These are phyloP conservation scores for Ageneiosus marmoratus DNA, from an alignment of 2,113 vertebrate genomes.

Conservation along the genomic window DNA sequence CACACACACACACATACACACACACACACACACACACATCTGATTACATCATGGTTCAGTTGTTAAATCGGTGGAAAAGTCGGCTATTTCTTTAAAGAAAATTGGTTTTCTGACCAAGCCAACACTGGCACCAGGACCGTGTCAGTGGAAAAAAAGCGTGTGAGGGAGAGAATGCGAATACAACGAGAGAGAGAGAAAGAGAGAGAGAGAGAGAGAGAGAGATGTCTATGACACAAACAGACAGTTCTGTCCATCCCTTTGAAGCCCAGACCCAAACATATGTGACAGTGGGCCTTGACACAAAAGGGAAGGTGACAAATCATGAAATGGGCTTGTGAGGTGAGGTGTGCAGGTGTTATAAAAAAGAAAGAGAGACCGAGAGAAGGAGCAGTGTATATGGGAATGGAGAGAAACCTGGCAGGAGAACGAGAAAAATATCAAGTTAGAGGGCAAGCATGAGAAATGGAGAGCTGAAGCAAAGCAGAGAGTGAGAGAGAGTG, in stretches of 20 bases:
- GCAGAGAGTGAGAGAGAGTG: constrained; percentile 5
- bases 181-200: background rate
- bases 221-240: constrained; percentile 10
- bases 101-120: background rate
- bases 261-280: constrained; percentile 19
- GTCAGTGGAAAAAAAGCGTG: background rate
- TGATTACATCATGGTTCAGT: constrained; percentile 7
- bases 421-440: constrained; percentile 15
- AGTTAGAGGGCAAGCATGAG: constrained; percentile 14
- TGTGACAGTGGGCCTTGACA: background rate
- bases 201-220: constrained; percentile 11
- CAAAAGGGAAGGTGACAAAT: background rate
- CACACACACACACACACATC: constrained; percentile 3
- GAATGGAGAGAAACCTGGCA: background rate
- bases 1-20: background rate
- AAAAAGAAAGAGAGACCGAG: background rate
- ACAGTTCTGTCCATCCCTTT: constrained; percentile 24
- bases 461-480: background rate
- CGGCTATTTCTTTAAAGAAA: background rate
- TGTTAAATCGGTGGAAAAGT: background rate
- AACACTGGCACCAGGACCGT: background rate
- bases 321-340: background rate
- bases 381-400: background rate
- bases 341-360: background rate
- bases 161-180: background rate